phyloP scores from a whole-genome alignment of 2,797 vertebrate species.

The Simalia tracyae region DNA sequence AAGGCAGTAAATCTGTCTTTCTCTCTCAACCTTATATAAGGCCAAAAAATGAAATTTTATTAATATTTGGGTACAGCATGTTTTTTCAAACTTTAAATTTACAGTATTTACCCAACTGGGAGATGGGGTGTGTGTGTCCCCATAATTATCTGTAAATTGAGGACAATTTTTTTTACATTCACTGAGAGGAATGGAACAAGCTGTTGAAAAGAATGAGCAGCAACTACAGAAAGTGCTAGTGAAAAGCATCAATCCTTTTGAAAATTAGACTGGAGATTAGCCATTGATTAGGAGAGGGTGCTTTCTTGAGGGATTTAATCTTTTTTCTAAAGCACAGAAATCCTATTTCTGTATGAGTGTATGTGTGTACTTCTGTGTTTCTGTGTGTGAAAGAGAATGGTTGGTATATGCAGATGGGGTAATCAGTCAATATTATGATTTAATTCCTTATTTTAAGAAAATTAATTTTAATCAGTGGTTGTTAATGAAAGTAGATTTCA shows the following conservation, averaged over 20 bases:
- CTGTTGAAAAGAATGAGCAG: not conserved
- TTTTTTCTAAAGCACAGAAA: not conserved
- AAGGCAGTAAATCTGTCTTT: not conserved
- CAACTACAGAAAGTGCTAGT: not conserved
- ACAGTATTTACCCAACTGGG: no score
- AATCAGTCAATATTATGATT: not conserved
- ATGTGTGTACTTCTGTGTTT: not conserved
- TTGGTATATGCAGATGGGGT: not conserved
- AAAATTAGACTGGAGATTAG: not conserved
- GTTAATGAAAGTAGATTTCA: not conserved
- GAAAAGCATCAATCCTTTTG: not conserved
- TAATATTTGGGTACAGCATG: no score
- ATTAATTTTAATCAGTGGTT: not conserved
- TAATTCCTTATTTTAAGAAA: not conserved
- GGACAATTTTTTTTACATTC: not conserved
- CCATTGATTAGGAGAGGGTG: not conserved
- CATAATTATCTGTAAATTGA: not conserved
- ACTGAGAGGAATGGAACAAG: not conserved
- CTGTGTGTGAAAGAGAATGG: not conserved
- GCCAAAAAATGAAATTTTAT: no score
- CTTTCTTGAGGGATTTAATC: not conserved
- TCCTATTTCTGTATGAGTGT: not conserved
- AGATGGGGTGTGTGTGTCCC: no score
- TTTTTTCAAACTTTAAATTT: no score
- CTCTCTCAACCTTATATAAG: not conserved